A percentile compares a stretch with the other conserved stretches of the same genome.
Evolutionary conservation across 2,888 invertebrate species (phyloP).

Genomic region (Tiphia femorata): DNA sequence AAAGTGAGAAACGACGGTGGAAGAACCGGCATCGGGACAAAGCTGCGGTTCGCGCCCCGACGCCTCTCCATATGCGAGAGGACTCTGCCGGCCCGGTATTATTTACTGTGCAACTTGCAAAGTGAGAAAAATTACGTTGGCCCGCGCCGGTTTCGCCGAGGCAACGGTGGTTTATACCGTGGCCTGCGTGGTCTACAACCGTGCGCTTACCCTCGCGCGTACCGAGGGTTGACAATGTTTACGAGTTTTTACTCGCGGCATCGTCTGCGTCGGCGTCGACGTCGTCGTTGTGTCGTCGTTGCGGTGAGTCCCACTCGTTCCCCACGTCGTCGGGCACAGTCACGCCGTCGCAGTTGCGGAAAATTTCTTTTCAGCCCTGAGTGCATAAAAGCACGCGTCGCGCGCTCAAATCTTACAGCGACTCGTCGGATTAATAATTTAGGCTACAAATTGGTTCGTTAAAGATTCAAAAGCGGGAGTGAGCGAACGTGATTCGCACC

Average conservation of each 20-base stretch:
- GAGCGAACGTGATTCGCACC: too few relatives aligned
- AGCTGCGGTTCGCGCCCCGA: too few relatives aligned
- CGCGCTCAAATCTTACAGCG: too few relatives aligned
- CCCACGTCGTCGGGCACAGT: neutral
- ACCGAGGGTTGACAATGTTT: constrained; percentile 55
- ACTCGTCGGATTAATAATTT: too few relatives aligned
- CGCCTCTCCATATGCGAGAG: constrained; percentile 17
- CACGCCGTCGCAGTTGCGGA: neutral
- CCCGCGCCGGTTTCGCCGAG: constrained; percentile 50
- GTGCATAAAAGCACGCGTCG: too few relatives aligned
- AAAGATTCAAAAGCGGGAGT: too few relatives aligned
- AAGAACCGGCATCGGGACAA: constrained; percentile 12
- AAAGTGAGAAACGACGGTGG: constrained; percentile 11
- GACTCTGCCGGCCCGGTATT: constrained; percentile 41
- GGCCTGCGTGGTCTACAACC: constrained; percentile 29
- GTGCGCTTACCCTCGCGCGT: constrained; percentile 17
- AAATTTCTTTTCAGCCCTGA: too few relatives aligned
- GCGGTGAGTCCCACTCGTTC: too few relatives aligned
- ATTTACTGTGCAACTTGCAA: constrained; percentile 65
- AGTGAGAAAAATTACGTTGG: constrained; percentile 67
- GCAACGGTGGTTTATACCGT: constrained; percentile 56
- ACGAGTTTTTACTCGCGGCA: constrained; percentile 48
- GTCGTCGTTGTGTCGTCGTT: neutral
- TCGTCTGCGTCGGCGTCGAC: neutral
- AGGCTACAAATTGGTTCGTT: too few relatives aligned